phyloP scores from a whole-genome alignment of 2,888 invertebrate species.

The Heteromyza rotundicornis region DNA sequence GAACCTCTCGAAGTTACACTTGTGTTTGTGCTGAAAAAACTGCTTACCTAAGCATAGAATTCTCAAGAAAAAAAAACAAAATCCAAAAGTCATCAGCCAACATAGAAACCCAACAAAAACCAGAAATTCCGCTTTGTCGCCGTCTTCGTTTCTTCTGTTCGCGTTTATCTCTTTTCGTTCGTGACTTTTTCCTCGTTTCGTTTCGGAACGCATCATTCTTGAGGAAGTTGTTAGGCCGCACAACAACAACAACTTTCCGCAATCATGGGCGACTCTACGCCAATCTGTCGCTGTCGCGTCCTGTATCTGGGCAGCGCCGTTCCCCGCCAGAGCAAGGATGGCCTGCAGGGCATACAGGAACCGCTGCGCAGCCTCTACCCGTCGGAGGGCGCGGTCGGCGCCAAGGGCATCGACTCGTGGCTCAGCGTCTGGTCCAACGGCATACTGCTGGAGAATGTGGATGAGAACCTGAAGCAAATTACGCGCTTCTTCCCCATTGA shows the following conservation, averaged over 20 bases:
- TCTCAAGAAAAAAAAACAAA: too few relatives aligned
- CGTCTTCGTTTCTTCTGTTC: constrained; percentile 9
- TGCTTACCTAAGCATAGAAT: constrained; percentile 49
- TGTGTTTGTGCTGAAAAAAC: constrained; percentile 35
- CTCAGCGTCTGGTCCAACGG: constrained; percentile 97
- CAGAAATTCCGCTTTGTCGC: constrained; percentile 56
- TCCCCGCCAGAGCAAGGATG: constrained; percentile 97
- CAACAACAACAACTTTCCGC: too few relatives aligned
- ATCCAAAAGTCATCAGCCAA: too few relatives aligned
- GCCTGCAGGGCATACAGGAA: constrained; percentile 96
- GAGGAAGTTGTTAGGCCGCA: too few relatives aligned
- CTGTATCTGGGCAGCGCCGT: constrained; percentile 96
- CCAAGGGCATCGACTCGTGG: constrained; percentile 94
- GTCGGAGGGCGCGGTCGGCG: constrained; percentile 86
- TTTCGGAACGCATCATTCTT: background rate
- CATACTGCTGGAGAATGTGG: constrained; percentile 92
- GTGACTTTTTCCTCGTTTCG: constrained; percentile 17
- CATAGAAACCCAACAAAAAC: constrained; percentile 42
- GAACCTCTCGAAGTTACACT: too few relatives aligned
- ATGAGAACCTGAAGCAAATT: constrained; percentile 92
- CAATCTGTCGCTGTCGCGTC: constrained; percentile 95
- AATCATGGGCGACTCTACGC: constrained; percentile 78
- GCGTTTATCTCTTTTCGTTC: background rate
- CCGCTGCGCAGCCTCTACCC: constrained; percentile 95
- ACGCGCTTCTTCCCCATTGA: constrained; percentile 96